Percentiles rank a stretch among this genome's conserved stretches.
phyloP scores from a whole-genome alignment of 2,797 vertebrate species.

The Enteromius anoplus region DNA sequence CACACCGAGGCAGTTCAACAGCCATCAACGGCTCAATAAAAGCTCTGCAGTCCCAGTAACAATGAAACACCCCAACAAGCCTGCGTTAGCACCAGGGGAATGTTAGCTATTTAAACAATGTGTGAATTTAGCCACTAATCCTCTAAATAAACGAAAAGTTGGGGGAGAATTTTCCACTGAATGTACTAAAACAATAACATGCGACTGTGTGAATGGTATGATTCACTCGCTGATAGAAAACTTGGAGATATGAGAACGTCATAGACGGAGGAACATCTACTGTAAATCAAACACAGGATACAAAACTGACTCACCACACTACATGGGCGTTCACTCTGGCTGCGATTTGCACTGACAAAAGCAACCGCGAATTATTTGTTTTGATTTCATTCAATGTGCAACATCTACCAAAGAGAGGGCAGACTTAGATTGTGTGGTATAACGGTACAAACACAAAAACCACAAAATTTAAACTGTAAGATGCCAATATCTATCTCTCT shows the following conservation, averaged over 20 bases:
- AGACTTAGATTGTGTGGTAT: not conserved
- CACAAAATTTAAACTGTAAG: not conserved
- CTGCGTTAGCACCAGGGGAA: conserved; percentile 31
- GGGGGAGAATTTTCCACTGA: conserved; percentile 51
- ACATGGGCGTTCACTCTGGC: conserved; percentile 18
- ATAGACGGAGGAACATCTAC: conserved; percentile 5
- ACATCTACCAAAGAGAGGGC: not conserved
- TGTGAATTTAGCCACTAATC: conserved; percentile 55
- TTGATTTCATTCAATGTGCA: conserved; percentile 1
- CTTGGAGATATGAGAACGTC: not conserved
- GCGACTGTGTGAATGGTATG: conserved; percentile 58
- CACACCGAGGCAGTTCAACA: not conserved
- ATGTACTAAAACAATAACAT: conserved; percentile 63
- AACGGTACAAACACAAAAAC: not conserved
- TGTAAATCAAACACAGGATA: conserved; percentile 28
- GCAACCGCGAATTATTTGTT: not conserved
- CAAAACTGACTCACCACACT: conserved; percentile 23
- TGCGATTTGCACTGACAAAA: conserved; percentile 1
- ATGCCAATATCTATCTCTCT: not conserved
- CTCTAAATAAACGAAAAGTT: conserved; percentile 51
- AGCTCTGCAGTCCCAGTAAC: conserved; percentile 7
- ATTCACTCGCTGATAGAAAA: conserved; percentile 37
- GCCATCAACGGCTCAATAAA: conserved; percentile 19
- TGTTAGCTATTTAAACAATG: conserved; percentile 39
- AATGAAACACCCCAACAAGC: conserved; percentile 38